Conservation (phyloP, 2,113 vertebrate species). For the Clinocottus analis region DNA sequence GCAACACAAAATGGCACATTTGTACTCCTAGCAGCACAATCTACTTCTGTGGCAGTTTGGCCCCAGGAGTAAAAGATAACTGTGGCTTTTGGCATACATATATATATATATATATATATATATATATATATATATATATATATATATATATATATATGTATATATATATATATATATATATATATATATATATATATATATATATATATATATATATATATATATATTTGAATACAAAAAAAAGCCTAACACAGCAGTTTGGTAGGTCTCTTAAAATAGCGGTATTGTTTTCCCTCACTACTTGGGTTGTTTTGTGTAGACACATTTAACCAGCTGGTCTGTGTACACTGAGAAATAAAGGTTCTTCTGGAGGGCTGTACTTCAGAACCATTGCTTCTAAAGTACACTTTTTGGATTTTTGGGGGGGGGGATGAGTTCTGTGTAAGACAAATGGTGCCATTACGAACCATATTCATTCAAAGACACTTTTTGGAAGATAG, state of each 20-base stretch:
- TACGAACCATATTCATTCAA: background rate
- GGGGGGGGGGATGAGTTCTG: no score
- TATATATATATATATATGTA: slow-evolving; percentile 51
- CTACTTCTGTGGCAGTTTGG: slow-evolving; percentile 69
- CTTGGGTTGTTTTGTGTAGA: slow-evolving; percentile 45
- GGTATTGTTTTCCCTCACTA: slow-evolving; percentile 43
- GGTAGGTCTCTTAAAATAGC: slow-evolving; percentile 45
- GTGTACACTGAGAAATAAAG: background rate
- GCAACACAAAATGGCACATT: slow-evolving; percentile 22
- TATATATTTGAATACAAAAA: slow-evolving; percentile 55
- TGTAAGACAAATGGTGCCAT: background rate
- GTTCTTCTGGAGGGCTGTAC: background rate
- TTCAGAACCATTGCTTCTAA: background rate
- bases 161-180: slow-evolving; percentile 58
- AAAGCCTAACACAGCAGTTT: slow-evolving; percentile 56
- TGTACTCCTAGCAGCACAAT: slow-evolving; percentile 62
- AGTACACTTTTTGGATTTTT: background rate
- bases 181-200: slow-evolving; percentile 58
- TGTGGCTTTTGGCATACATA: slow-evolving; percentile 60
- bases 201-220: slow-evolving; percentile 46
- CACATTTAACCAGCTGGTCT: slow-evolving; percentile 47
- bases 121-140: slow-evolving; percentile 54
- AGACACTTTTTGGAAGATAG: background rate
- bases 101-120: slow-evolving; percentile 54
- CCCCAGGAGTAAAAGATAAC: slow-evolving; percentile 68